Percentiles rank a stretch among this genome's conserved stretches.
phyloP scores from a whole-genome alignment of 2,888 invertebrate species.

The Alviniconcha strummeri region DNA sequence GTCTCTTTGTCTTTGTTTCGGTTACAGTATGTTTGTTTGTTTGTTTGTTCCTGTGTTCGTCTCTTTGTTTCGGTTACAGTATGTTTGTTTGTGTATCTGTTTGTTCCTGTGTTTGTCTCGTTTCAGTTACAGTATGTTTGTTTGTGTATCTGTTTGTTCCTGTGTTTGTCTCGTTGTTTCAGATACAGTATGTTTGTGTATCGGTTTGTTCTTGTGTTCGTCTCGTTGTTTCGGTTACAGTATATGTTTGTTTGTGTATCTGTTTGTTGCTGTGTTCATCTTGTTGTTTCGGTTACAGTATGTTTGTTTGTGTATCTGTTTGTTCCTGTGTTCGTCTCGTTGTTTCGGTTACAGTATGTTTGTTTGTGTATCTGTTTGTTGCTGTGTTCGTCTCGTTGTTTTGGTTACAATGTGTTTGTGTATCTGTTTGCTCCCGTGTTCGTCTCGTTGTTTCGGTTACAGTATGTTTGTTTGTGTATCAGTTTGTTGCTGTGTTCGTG shows the following conservation, averaged over 20 bases:
- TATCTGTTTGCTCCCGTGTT: neutral
- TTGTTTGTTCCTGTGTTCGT: no score
- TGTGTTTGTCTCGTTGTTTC: neutral
- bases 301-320: neutral
- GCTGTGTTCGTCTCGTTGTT: neutral
- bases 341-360: neutral
- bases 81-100: no score
- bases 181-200: no score
- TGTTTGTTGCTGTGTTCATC: neutral
- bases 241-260: neutral
- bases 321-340: neutral
- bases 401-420: neutral
- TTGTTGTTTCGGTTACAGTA: neutral
- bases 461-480: neutral
- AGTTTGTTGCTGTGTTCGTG: neutral
- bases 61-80: no score
- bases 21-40: no score
- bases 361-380: neutral
- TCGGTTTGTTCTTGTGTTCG: no score
- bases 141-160: neutral
- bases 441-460: neutral
- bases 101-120: neutral
- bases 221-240: neutral
- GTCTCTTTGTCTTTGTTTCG: no score
- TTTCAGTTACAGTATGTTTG: neutral